Base-by-base conservation (phyloP, 2,797 vertebrate genomes). In the Limnodromus scolopaceus region DNA sequence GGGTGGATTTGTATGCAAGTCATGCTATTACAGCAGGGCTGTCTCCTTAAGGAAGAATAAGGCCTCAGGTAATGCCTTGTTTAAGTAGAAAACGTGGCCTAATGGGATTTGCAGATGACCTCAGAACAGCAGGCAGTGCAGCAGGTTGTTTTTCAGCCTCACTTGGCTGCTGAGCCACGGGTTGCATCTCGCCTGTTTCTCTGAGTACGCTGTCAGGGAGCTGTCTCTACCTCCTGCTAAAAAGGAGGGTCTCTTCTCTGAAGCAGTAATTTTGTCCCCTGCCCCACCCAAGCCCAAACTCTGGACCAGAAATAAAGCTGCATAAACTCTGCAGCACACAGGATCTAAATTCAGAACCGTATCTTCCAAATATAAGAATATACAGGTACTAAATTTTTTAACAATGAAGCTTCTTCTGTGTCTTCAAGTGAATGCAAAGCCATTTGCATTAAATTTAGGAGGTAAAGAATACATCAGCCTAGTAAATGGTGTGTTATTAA, bases 21-120 rank as follows among this genome's bases (percentile, higher is more conserved):
- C 77, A 68, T 43, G 43, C 48, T 71, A 12, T 55, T 70, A 65
- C 64, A 89, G 74, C 28, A 84, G 17, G 60, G 41, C 28, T 84
- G 55, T 34, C 38, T 82, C 2, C 3, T 77, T 84, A 49, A 74
- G 38, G 70, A 89, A 65, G 63, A 95, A 25, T 32, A 84, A 88
- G 70, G 65, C 77, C 55, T 60, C 43, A 24, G 51, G 45, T 53
- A 88, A 86, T 60, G 48, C 51, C 49, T 58, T 58, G 19, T 81
- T 93, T 72, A 74, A 86, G 60, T 5, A 82, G 63, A 88, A 94
- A 84, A 90, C 0, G 17, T 49, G 58, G 39, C 57, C 69, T 84
- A 79, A 82, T n/a, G 87, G 87, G 85, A 79, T 93, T 93, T 93
- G 46, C 58, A 69, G 69, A 48, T 76, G 66, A 95, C 66, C 85